Evolutionary conservation across 2,113 vertebrate genomes (phyloP), one percentile per base, ranked within the genome.

Genomic region (Phalacrocorax pelagicus): DNA sequence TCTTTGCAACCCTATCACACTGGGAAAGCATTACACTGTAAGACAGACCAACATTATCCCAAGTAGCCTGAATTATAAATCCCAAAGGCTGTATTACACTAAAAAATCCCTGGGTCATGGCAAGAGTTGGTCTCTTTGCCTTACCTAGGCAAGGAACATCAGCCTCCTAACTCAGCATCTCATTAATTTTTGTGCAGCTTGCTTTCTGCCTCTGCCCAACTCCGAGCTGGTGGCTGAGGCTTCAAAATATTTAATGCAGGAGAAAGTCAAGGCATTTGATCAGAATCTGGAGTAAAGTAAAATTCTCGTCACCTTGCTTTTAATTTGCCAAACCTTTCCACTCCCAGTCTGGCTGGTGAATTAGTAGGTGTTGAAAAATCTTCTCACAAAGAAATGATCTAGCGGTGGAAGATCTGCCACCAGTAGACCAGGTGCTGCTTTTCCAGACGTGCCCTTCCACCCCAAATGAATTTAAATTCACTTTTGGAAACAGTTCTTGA

Each of bases 1-100:
- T 91, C 69, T 74, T 62, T 79, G 93, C 54, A 79, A 85, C 47
- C 81, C 67, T 70, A 12, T 91, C 87, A 65, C 87, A 69, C 78
- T 66, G 70, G 73, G 70, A 87, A 66, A 93, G 62, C 0, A 0
- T 87, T 87, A 85, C 1, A 62, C 78, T 5, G 1, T 49, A 72
- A 82, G 27, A 46, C 69, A 94, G 58, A 92, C 87, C 20, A 93
- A 88, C 61, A 61, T 87, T 92, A 91, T 75, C 21, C 57, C 61
- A 85, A 65, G 58, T 18, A 87, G 73, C 66, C 67, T 91, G 65
- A 94, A 77, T 89, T 89, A 91, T 74, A 87, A 95, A 81, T 84
- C 74, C 52, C 77, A 65, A 58, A 72, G 70, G 61, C 61, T 81
- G 29, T 20, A 44, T 42, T 63, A 34, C 44, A 72, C 44, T 61